Conservation (phyloP, 2,113 vertebrate species). For the Aramus guarauna region DNA sequence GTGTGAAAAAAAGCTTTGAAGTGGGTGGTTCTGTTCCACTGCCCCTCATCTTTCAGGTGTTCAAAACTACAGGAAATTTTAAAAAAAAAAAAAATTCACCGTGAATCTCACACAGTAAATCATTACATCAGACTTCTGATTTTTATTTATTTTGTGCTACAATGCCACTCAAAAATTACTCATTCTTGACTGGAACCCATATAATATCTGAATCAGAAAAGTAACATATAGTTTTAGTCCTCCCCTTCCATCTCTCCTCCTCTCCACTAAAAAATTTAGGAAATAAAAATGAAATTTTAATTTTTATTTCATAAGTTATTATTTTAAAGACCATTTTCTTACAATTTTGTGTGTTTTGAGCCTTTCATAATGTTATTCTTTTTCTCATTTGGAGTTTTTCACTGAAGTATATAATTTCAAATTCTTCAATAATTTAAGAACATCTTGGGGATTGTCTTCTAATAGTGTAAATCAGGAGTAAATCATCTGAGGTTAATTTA, state of each 20-base stretch:
- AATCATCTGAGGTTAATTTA: conserved; percentile 39
- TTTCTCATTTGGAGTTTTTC: not conserved
- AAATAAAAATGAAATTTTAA: not conserved
- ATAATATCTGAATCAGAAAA: not conserved
- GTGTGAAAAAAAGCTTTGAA: conserved; percentile 25
- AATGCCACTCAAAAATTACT: not conserved
- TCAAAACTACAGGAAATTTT: not conserved
- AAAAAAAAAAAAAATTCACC: not conserved
- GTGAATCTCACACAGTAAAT: not conserved
- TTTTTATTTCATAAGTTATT: not conserved
- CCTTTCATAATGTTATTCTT: not conserved
- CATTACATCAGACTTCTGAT: not conserved
- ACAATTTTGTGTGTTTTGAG: not conserved
- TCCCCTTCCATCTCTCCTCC: not conserved
- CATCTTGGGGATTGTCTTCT: not conserved
- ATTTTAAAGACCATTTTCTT: not conserved
- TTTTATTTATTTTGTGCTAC: not conserved
- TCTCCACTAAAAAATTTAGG: not conserved
- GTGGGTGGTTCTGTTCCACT: not conserved
- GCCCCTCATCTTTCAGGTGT: not conserved
- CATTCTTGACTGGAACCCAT: not conserved
- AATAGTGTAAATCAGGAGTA: not conserved
- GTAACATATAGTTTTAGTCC: not conserved
- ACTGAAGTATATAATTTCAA: not conserved
- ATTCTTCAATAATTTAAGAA: conserved; percentile 29